A percentile compares a stretch with the other conserved stretches of the same genome.
phyloP scores from a whole-genome alignment of 2,113 vertebrate species.

The Castor canadensis region DNA sequence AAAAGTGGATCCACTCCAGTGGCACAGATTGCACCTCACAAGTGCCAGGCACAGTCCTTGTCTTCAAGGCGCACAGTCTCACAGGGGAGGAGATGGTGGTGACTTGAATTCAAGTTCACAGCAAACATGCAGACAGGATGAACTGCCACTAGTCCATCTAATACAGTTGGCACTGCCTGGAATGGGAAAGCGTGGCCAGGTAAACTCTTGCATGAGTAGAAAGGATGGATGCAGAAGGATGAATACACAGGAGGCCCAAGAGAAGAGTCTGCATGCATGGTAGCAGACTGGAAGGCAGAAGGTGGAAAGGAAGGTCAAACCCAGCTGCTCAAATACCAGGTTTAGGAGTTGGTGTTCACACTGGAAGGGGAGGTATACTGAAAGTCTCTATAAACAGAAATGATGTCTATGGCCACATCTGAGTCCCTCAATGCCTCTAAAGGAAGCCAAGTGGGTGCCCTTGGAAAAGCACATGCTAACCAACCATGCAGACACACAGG shows the following conservation, averaged over 20 bases:
- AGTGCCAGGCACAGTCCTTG: not conserved
- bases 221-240: not conserved
- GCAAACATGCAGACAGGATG: not conserved
- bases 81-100: not conserved
- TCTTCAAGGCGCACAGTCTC: not conserved
- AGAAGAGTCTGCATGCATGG: not conserved
- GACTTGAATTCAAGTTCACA: not conserved
- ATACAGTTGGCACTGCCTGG: not conserved
- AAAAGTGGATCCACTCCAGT: not conserved
- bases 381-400: not conserved
- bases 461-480: not conserved
- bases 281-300: not conserved
- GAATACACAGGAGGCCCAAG: not conserved
- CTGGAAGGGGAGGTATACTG: not conserved
- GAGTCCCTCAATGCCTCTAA: not conserved
- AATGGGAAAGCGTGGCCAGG: not conserved
- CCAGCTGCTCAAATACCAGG: not conserved
- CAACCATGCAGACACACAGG: not conserved
- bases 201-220: not conserved
- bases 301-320: not conserved
- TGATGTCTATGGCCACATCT: not conserved
- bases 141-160: not conserved
- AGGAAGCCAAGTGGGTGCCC: not conserved
- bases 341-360: not conserved
- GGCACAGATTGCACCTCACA: not conserved